Base-by-base conservation (phyloP, 2,113 vertebrate species). In the Echinops telfairi region DNA sequence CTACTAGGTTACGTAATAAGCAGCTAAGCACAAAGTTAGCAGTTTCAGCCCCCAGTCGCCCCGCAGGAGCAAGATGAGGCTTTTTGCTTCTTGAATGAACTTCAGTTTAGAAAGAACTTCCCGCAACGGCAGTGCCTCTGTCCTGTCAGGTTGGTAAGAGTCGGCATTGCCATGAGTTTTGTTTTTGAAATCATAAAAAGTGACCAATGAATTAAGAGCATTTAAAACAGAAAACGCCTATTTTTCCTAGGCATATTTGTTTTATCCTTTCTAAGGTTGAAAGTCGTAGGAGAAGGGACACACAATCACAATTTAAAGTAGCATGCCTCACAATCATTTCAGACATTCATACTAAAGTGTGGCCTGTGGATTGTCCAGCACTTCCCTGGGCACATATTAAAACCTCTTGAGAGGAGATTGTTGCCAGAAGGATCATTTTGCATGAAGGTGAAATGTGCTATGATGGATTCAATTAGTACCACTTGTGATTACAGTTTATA, bases 401-500 rank as follows among this genome's bases (percentile, higher is more conserved):
- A 93, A 43, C 9, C 40, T 77, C 14, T 66, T 25, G 71, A 47
- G 43, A 83, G 36, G 31, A 12, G 33, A 53, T 57, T 29, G 70
- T 29, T 57, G 23, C 9, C 64, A 25, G 0, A 16, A 25, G 71
- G 31, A 90, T 2, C 70, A 78, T 71, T 86, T 31, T 14, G 86
- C 88, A 43, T 94, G 86, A 92, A 95, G 94, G 79, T 95, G 71
- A 92, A 95, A 83, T 83, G 80, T 86, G 64, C 33, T 66, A 60
- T 60, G 57, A 78, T 31, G n/a, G 93, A 57, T 38, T 70, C 66
- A 94, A 43, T 95, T 96, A 94, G 80, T 17, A 53, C 53, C 79
- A 38, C 94, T 96, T 96, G 88, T 93, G 86, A 94, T 95, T 92
- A 85, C 81, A 70, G 79, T 94, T 94, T 94, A 93, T 96, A 87